These are phyloP conservation scores for Orthosia incerta DNA, from an alignment of 2,888 invertebrate species.

Conservation along the genomic window DNA sequence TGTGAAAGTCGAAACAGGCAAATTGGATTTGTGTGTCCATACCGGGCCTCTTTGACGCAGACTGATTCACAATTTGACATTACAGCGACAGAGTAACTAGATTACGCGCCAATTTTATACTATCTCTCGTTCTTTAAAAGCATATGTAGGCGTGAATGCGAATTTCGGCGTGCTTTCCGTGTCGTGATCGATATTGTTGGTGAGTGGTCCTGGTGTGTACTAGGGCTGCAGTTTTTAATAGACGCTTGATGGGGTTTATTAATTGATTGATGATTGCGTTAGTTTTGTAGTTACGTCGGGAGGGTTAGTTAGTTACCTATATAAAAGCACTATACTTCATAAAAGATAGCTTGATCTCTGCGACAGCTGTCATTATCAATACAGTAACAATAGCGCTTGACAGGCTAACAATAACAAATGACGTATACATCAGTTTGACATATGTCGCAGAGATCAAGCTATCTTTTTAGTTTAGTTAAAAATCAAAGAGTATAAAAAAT, in stretches of 20 bases:
- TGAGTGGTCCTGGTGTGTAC: not conserved
- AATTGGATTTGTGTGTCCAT: slow-evolving; percentile 88
- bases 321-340: no score
- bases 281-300: not conserved
- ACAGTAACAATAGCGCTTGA: no score
- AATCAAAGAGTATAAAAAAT: no score
- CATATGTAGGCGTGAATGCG: slow-evolving; percentile 41
- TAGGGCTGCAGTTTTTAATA: slow-evolving; percentile 19
- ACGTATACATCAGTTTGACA: no score
- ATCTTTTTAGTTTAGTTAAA: no score
- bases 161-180: slow-evolving; percentile 58
- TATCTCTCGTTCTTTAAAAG: slow-evolving; percentile 71
- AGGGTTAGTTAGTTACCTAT: not conserved
- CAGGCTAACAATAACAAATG: no score
- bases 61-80: slow-evolving; percentile 86
- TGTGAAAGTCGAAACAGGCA: slow-evolving; percentile 86
- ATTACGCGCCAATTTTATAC: slow-evolving; percentile 85
- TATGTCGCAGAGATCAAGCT: no score
- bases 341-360: no score
- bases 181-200: slow-evolving; percentile 40
- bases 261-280: slow-evolving; percentile 25
- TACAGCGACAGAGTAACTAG: slow-evolving; percentile 83
- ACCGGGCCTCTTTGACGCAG: slow-evolving; percentile 83
- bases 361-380: no score
- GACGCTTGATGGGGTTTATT: slow-evolving; percentile 8